A percentile compares a stretch with the other conserved stretches of the same genome.
Conservation (phyloP, 1,140 invertebrate species). For the Archivesica marissinica region DNA sequence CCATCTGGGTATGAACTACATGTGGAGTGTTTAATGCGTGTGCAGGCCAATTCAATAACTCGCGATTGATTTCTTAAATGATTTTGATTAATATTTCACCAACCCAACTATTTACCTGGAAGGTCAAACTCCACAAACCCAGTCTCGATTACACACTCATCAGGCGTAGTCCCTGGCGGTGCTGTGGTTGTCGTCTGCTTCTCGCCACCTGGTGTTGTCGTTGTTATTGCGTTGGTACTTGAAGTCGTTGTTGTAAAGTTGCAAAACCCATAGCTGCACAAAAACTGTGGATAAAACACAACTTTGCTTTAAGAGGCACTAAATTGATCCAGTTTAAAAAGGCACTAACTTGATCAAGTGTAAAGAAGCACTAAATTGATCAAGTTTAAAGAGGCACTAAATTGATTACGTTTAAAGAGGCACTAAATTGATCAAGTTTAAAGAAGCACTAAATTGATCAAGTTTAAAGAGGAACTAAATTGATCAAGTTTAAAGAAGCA, state of each 20-base stretch:
- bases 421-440: no score
- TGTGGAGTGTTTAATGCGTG: not conserved
- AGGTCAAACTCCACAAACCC: conserved; percentile 38
- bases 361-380: no score
- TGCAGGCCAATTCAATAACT: not conserved
- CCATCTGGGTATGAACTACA: no score
- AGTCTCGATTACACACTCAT: conserved; percentile 20
- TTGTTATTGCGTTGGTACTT: not conserved
- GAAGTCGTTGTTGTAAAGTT: not conserved
- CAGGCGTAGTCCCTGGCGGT: not conserved
- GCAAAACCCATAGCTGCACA: not conserved
- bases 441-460: no score
- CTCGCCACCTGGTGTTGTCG: not conserved
- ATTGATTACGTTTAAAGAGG: no score
- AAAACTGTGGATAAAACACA: not conserved
- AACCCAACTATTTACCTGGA: not conserved
- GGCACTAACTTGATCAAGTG: no score
- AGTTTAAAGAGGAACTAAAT: no score
- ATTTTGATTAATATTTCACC: not conserved
- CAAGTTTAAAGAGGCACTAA: no score
- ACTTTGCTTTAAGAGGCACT: no score
- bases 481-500: no score
- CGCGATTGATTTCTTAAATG: not conserved
- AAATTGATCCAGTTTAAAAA: no score
- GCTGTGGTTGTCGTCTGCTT: not conserved